Percentiles rank a stretch among this genome's conserved stretches.
Conservation (phyloP, 2,888 invertebrate species). For the Lomographa bimaculata region DNA sequence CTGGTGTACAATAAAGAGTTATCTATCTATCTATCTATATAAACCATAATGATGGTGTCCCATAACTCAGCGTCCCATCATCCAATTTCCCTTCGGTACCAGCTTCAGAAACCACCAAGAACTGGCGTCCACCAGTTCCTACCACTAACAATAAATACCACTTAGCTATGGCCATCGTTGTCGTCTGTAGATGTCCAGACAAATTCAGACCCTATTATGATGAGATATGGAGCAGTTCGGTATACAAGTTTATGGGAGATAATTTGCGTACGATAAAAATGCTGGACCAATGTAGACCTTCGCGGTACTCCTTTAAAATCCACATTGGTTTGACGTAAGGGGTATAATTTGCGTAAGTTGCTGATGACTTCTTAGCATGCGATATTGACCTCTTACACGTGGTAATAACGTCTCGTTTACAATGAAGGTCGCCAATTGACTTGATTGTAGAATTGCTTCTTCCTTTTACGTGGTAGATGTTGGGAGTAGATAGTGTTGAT, state of each 20-base stretch:
- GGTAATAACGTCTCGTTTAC: conserved; percentile 1
- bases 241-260: background rate
- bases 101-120: conserved; percentile 17
- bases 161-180: conserved; percentile 43
- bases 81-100: conserved; percentile 3
- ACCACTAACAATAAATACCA: conserved; percentile 60
- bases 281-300: conserved; percentile 3
- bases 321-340: no score
- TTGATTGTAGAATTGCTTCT: conserved; percentile 53
- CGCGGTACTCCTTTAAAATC: no score
- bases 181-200: conserved; percentile 6
- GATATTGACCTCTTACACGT: background rate
- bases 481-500: background rate
- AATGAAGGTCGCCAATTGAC: conserved; percentile 20
- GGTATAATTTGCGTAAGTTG: conserved; percentile 41
- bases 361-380: conserved; percentile 1
- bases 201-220: conserved; percentile 10
- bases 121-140: conserved; percentile 48
- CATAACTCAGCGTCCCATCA: conserved; percentile 1
- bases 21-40: no score
- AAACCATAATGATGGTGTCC: no score
- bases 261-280: conserved; percentile 9
- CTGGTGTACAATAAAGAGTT: no score
- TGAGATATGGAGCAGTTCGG: conserved; percentile 40
- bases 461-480: conserved; percentile 51